Evolutionary conservation across 2,113 vertebrate genomes (phyloP).

Genomic region (Tylochromis polylepis): DNA sequence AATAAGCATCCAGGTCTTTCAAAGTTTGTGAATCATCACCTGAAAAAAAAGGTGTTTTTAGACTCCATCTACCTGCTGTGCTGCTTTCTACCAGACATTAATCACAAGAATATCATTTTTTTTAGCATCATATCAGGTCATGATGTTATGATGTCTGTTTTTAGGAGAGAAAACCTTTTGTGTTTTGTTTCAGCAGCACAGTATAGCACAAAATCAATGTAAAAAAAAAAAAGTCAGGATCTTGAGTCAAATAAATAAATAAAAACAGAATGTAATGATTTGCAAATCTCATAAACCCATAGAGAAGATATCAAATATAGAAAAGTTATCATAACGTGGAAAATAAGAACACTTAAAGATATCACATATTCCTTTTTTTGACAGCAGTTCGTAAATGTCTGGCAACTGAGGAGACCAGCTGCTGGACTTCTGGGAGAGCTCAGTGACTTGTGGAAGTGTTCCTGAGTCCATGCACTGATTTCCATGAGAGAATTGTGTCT

Average conservation of each 20-base stretch:
- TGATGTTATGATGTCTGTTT: not conserved
- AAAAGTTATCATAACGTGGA: not conserved
- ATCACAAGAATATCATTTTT: not conserved
- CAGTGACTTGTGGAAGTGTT: not conserved
- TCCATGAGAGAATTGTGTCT: not conserved
- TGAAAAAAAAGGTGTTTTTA: not conserved
- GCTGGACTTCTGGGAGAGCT: not conserved
- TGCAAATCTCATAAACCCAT: not conserved
- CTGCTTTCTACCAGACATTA: not conserved
- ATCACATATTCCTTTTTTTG: not conserved
- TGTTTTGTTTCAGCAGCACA: not conserved
- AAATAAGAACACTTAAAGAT: not conserved
- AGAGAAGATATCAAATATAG: not conserved
- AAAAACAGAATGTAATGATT: not conserved
- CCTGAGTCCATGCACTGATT: not conserved
- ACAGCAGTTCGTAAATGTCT: not conserved
- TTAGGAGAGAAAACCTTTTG: not conserved
- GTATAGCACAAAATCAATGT: not conserved
- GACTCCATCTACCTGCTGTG: not conserved
- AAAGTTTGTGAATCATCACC: not conserved
- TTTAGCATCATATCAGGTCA: not conserved
- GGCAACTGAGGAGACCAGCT: not conserved
- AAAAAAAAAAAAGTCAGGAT: not conserved
- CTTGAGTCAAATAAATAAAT: not conserved
- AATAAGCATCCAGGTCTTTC: not conserved